Base-by-base conservation (phyloP, 2,888 invertebrate species). In the Anagyrus pseudococci region DNA sequence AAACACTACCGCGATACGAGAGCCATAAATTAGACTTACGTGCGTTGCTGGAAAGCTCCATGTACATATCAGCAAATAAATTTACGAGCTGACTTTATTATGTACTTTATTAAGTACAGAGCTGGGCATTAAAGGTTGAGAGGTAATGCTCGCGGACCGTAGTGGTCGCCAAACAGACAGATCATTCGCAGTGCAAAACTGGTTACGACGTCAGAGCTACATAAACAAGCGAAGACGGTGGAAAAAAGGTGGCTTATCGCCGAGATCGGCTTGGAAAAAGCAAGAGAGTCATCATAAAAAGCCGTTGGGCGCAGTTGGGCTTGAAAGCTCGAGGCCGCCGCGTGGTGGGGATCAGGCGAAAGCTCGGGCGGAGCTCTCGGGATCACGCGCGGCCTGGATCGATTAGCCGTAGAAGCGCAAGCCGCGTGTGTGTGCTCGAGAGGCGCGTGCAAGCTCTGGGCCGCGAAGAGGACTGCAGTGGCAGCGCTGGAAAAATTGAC, bases 381-480 rank as follows among this genome's bases (percentile, higher is more conserved):
- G 58, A 63, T 59, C 63, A 56, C 58, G 63, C 65, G 49, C 67
- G 50, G 52, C 57, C 57, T 52, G 19, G 61, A 57, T 61, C 63
- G 60, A 48, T 59, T 59, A 52, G 43, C 33, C 23, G n/a, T 8
- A 25, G 54, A 17, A 22, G 19, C 47, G 47, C 53, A n/a, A 13
- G 23, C 19, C 22, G 22, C 52, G 29, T 47, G 49, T 43, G 17
- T 13, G 33, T 13, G 33, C 10, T 10, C 10, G 33, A 37, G 33
- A 37, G 33, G 17, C 25, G 29, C 50, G 7, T 57, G 53, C 58
- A 58, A 19, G 29, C 40, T 52, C 41, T 40, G 57, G n/a, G n/a
- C n/a, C n/a, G n/a, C n/a, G n/a, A n/a, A n/a, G n/a, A n/a, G n/a
- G n/a, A n/a, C n/a, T n/a, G n/a, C n/a, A 69, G 37, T 37, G 29